phyloP scores from a whole-genome alignment of 2,888 invertebrate genomes.

The Lepidochrysops patricia region DNA sequence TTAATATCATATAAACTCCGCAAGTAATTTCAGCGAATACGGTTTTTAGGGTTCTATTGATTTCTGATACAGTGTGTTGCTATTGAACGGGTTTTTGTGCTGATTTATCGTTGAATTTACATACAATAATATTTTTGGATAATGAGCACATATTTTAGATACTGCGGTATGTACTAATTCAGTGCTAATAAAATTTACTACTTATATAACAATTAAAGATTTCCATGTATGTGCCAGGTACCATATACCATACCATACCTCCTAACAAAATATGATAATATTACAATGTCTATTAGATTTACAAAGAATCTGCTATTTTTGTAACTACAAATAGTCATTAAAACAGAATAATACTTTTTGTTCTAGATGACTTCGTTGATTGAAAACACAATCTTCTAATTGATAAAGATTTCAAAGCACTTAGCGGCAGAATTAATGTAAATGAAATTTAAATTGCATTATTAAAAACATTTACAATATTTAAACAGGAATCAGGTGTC shows the following conservation, averaged over 20 bases:
- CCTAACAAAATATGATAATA: too few relatives aligned
- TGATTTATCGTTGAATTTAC: neutral
- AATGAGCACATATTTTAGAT: too few relatives aligned
- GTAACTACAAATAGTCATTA: too few relatives aligned
- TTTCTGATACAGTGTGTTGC: neutral
- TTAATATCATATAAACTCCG: constrained; percentile 20
- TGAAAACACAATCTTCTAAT: neutral
- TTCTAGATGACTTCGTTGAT: neutral
- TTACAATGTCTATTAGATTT: too few relatives aligned
- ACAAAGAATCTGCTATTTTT: too few relatives aligned
- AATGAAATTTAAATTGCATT: constrained; percentile 32
- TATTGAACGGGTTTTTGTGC: constrained; percentile 14
- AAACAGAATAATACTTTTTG: neutral
- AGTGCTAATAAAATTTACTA: too few relatives aligned
- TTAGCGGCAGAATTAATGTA: constrained; percentile 5
- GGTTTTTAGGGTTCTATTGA: constrained; percentile 9
- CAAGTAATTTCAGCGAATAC: constrained; percentile 16
- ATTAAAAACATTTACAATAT: constrained; percentile 48
- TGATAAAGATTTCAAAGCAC: constrained; percentile 14
- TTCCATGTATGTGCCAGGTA: too few relatives aligned
- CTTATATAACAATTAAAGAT: too few relatives aligned
- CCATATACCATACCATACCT: too few relatives aligned
- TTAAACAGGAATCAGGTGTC: constrained; percentile 53
- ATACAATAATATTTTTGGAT: too few relatives aligned
- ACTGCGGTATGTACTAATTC: too few relatives aligned